These are phyloP conservation scores for Cepphus grylle DNA, from an alignment of 2,113 vertebrate genomes.

Conservation along the genomic window DNA sequence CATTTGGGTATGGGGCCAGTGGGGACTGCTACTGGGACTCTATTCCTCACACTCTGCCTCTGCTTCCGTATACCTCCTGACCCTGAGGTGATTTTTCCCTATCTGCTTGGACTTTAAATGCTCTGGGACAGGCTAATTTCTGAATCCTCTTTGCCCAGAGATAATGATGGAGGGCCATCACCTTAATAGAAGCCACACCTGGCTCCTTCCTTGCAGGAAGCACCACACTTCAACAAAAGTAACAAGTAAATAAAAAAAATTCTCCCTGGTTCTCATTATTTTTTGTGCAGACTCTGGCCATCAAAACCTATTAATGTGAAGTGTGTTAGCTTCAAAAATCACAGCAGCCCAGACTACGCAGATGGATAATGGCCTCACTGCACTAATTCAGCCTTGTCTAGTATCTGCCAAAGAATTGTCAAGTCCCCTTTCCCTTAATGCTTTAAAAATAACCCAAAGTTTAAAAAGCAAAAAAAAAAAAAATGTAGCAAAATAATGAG, in stretches of 20 bases:
- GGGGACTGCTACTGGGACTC: neutral
- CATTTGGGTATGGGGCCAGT: neutral
- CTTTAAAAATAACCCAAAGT: neutral
- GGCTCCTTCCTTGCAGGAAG: neutral
- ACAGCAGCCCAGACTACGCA: neutral
- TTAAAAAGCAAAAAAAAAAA: neutral
- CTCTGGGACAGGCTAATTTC: neutral
- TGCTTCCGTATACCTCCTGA: neutral
- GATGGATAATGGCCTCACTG: neutral
- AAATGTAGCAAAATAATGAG: neutral
- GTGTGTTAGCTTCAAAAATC: neutral
- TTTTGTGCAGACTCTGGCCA: neutral
- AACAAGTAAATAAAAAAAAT: neutral
- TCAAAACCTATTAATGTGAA: neutral
- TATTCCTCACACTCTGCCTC: neutral
- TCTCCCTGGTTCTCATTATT: neutral
- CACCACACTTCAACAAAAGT: neutral
- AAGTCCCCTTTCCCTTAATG: neutral
- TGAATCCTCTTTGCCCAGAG: neutral
- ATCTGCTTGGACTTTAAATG: neutral
- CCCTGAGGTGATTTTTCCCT: neutral
- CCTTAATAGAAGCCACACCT: neutral
- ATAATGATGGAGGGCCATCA: neutral
- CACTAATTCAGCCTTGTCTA: neutral
- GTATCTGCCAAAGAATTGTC: neutral